Percentiles rank a stretch among this genome's conserved stretches.
phyloP scores from a whole-genome alignment of 2,888 invertebrate species.

The Synergus umbraculus region DNA sequence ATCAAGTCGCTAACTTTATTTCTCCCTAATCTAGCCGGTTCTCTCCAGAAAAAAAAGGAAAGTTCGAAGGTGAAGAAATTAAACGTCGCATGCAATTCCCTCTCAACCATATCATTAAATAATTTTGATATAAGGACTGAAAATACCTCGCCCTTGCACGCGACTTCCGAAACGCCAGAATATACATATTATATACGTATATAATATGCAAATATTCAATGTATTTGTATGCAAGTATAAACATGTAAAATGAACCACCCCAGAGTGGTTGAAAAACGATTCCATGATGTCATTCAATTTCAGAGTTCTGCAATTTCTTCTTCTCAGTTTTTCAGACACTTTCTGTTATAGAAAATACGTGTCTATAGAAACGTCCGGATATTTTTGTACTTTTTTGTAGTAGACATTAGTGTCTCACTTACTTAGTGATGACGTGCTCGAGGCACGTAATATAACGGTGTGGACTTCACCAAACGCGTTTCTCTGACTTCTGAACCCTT shows the following conservation, averaged over 20 bases:
- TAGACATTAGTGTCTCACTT: slow-evolving; percentile 35
- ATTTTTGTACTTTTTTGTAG: neutral
- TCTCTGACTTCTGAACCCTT: slow-evolving; percentile 42
- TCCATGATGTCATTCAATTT: neutral
- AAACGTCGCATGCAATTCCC: slow-evolving; percentile 37
- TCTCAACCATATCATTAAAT: slow-evolving; percentile 39
- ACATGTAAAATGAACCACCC: neutral
- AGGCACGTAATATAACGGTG: slow-evolving; percentile 27
- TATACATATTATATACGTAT: neutral
- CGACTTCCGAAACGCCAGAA: slow-evolving; percentile 22
- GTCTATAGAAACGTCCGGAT: neutral
- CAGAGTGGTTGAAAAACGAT: slow-evolving; percentile 31
- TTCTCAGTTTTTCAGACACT: neutral
- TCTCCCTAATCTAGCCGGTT: neutral
- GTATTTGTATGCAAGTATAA: neutral
- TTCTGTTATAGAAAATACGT: neutral
- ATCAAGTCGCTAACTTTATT: slow-evolving; percentile 1
- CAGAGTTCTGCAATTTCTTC: too few relatives aligned
- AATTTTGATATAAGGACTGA: slow-evolving; percentile 39
- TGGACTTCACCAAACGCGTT: slow-evolving; percentile 31
- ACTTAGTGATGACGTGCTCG: slow-evolving; percentile 33
- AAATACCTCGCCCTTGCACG: slow-evolving; percentile 33
- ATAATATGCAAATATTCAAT: slow-evolving; percentile 7
- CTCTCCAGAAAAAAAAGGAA: slow-evolving; percentile 25
- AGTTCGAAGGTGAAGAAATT: slow-evolving; percentile 36